Evolutionary conservation across 2,113 vertebrate species (phyloP).

Genomic region (Hippopotamus amphibius): DNA sequence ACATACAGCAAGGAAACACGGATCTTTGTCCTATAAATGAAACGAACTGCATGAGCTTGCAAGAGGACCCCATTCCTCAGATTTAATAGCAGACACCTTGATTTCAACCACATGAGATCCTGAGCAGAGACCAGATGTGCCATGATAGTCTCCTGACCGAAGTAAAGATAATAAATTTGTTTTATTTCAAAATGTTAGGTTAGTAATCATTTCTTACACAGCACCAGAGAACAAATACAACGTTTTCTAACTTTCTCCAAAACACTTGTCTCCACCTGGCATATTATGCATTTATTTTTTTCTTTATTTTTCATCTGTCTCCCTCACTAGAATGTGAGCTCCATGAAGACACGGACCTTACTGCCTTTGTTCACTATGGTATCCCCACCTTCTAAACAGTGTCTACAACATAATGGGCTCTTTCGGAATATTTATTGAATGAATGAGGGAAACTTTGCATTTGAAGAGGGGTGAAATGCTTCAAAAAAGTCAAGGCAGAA

Average conservation of each 20-base stretch:
- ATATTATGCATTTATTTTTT: not conserved
- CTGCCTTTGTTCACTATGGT: not conserved
- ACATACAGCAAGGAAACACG: not conserved
- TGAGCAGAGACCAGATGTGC: not conserved
- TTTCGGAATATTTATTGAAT: not conserved
- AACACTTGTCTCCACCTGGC: not conserved
- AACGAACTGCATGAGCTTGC: not conserved
- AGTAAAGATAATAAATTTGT: not conserved
- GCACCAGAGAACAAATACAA: not conserved
- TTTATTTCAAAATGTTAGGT: not conserved
- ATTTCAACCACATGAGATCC: not conserved
- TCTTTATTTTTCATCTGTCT: not conserved
- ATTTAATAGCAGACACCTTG: not conserved
- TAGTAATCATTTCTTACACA: not conserved
- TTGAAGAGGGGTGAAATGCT: not conserved
- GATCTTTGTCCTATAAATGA: not conserved
- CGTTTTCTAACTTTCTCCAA: not conserved
- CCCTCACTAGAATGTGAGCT: not conserved
- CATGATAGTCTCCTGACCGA: not conserved
- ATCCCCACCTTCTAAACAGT: not conserved
- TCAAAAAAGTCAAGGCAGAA: not conserved
- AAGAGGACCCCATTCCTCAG: not conserved
- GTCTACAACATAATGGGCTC: not conserved
- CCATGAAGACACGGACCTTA: not conserved
- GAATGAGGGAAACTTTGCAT: not conserved